Percentiles rank a stretch among this genome's conserved stretches.
Evolutionary conservation across 2,888 invertebrate species (phyloP).

Genomic region (Xestia sexstrigata): DNA sequence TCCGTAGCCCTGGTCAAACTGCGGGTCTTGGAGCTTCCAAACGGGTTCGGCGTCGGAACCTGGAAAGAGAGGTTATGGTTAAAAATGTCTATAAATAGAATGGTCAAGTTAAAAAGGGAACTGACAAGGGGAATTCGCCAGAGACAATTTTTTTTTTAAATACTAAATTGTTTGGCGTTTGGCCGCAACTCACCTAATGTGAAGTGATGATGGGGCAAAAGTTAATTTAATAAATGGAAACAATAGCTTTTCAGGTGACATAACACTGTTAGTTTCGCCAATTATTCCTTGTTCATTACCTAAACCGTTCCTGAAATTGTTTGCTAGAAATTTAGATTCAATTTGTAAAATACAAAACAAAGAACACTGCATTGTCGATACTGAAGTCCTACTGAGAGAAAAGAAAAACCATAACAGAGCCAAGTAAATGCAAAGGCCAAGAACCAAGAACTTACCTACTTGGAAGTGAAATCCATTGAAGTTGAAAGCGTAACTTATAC

Average conservation of each 20-base stretch:
- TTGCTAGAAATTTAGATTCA: neutral
- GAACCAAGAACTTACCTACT: slow-evolving; percentile 34
- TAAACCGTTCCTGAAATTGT: neutral
- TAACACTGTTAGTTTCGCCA: neutral
- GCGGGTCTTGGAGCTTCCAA: slow-evolving; percentile 90
- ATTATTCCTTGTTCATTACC: slow-evolving; percentile 4
- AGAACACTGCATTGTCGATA: slow-evolving; percentile 16
- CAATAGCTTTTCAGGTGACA: neutral
- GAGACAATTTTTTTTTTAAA: no score
- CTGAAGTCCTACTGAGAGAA: neutral
- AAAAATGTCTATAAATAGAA: slow-evolving; percentile 1
- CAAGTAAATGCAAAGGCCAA: slow-evolving; percentile 38
- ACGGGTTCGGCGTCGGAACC: slow-evolving; percentile 89
- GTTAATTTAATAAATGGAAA: neutral
- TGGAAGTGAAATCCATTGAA: slow-evolving; percentile 44
- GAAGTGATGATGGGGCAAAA: no score
- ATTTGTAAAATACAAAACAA: slow-evolving; percentile 8
- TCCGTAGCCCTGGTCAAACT: slow-evolving; percentile 94
- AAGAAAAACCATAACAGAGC: slow-evolving; percentile 9
- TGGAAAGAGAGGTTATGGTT: slow-evolving; percentile 69
- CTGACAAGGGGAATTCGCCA: neutral
- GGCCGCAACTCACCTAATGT: no score
- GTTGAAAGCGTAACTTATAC: slow-evolving; percentile 46
- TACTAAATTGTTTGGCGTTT: no score
- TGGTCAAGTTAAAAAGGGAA: neutral